Evolutionary conservation across 2,113 vertebrate genomes (phyloP).

Genomic region (Alosa alosa): DNA sequence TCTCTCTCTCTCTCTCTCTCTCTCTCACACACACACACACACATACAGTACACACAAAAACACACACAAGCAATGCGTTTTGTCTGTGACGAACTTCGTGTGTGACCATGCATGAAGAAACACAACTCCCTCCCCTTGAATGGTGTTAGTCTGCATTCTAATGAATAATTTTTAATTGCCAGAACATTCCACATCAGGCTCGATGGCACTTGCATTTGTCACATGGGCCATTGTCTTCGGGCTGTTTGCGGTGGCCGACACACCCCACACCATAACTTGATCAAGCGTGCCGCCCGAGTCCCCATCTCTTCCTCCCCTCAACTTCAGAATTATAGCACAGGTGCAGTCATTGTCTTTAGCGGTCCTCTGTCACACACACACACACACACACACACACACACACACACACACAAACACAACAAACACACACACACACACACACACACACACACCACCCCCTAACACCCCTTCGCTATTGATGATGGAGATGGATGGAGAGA

Average conservation of each 20-base stretch:
- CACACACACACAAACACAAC: not conserved
- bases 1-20: not conserved
- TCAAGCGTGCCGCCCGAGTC: not conserved
- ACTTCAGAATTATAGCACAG: conserved; percentile 41
- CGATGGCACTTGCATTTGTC: conserved; percentile 43
- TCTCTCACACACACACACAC: not conserved
- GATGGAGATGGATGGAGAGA: conserved; percentile 52
- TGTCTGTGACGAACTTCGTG: conserved; percentile 39
- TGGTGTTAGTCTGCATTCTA: conserved; percentile 37
- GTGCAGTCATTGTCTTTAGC: conserved; percentile 45
- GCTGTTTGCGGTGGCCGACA: conserved; percentile 21
- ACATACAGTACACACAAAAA: conserved; percentile 13
- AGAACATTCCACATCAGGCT: conserved; percentile 42
- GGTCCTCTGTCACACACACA: conserved; percentile 25
- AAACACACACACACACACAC: not conserved
- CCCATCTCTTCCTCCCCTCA: conserved; percentile 21
- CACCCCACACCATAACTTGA: conserved; percentile 39
- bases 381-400: not conserved
- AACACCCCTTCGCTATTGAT: conserved; percentile 3
- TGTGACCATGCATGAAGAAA: conserved; percentile 22
- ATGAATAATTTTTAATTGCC: conserved; percentile 56
- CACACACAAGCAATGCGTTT: not conserved
- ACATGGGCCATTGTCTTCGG: not conserved
- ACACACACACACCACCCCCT: not conserved
- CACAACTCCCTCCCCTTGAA: conserved; percentile 34